Percentiles rank a stretch among this genome's conserved stretches.
Evolutionary conservation across 2,797 vertebrate genomes (phyloP).

Genomic region (Chelonia mydas): DNA sequence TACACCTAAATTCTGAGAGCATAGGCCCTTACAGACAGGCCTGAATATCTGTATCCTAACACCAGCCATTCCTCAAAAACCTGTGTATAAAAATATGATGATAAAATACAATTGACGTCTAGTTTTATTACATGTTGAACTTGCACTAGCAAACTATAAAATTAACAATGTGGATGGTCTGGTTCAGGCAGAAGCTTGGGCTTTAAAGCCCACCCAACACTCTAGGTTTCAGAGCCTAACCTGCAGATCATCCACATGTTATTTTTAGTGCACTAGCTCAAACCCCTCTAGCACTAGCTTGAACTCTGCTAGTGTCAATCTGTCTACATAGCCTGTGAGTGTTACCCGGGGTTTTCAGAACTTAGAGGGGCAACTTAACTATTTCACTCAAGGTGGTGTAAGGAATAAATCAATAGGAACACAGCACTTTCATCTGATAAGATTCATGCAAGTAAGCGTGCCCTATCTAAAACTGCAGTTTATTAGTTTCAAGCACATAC

Average conservation of each 20-base stretch:
- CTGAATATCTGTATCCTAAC: too few relatives aligned
- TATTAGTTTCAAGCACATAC: too few relatives aligned
- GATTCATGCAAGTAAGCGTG: too few relatives aligned
- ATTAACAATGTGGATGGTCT: not conserved
- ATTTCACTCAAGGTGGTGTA: too few relatives aligned
- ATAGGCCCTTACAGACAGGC: too few relatives aligned
- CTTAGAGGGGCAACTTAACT: too few relatives aligned
- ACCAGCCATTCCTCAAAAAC: not conserved
- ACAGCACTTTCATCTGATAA: too few relatives aligned
- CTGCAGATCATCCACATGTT: not conserved
- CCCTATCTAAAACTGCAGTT: too few relatives aligned
- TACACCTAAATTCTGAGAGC: too few relatives aligned
- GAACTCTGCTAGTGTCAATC: not conserved
- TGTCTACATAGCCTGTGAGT: not conserved
- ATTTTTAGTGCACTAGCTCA: not conserved
- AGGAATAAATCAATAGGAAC: too few relatives aligned
- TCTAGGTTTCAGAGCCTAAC: not conserved
- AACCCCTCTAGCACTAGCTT: not conserved
- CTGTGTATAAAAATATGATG: fast-evolving
- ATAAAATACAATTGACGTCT: not conserved
- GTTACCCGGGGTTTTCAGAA: too few relatives aligned
- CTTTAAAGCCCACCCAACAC: not conserved
- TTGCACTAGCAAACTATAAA: not conserved
- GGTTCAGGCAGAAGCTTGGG: not conserved
- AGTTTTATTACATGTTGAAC: not conserved